Evolutionary conservation across 2,113 vertebrate genomes (phyloP), one percentile per base, ranked within the genome.

Genomic region (Eulemur rufifrons): DNA sequence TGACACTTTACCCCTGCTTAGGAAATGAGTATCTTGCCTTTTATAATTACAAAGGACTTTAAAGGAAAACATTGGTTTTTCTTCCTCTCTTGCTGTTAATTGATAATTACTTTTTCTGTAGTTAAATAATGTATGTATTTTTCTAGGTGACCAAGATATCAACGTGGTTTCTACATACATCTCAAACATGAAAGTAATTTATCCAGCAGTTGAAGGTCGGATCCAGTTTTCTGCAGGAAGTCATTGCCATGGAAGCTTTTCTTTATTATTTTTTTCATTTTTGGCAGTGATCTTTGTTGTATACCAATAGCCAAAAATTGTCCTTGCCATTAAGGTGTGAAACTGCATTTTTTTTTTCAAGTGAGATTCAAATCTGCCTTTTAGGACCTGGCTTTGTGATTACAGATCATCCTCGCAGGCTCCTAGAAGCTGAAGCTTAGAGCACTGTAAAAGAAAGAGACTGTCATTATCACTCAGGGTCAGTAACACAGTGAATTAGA

Each of bases 201-300:
- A 99, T 95, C 99, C 99, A 39, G 98, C 98, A 21, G 97, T 99
- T 18, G 99, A 99, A 98, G 99, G 99, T 61, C 99, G 99, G 66
- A 99, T 99, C 91, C 98, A 86, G 52, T 98, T 99, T 98, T 98
- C 98, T 89, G 98, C 97, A 63, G 98, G 96, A 84, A 98, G 80
- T 42, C 25, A 39, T 42, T 88, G 1, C 25, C 83, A 91, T 97
- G 92, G 95, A 95, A 98, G 95, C 45, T 87, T 98, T 45, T 77
- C 89, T 77, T 83, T 98, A 97, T 83, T 98, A 78, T 96, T 91
- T 45, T 25, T 96, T 8, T 11, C 97, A 74, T 4, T 98, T 94
- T 81, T 59, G 77, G 50, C 73, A 94, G 17, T 90, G 45, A 91
- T 29, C 81, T n/a, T 94, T 89, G 34, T 94, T 95, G 87, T 94